Conservation (phyloP, 2,113 vertebrate genomes). For the Podarcis raffonei region DNA sequence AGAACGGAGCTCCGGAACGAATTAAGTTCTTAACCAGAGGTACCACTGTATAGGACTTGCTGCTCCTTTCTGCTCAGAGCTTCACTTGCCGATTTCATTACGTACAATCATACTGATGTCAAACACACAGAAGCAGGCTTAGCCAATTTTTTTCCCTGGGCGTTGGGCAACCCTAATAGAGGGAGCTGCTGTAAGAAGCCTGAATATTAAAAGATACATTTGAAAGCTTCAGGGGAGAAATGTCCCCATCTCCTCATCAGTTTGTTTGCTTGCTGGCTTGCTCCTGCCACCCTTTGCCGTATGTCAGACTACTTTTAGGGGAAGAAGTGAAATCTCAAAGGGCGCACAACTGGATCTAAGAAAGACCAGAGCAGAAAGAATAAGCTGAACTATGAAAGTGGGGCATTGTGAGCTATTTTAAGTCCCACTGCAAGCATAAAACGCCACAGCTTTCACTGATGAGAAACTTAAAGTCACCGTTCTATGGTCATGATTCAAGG, state of each 20-base stretch:
- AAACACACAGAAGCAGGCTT: background rate
- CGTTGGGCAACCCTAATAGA: background rate
- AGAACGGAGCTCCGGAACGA: too few relatives aligned
- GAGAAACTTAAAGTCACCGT: conserved; percentile 54
- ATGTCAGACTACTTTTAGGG: conserved; percentile 31
- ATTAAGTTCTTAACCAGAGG: too few relatives aligned
- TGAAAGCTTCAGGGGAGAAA: conserved; percentile 14
- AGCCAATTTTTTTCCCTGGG: too few relatives aligned
- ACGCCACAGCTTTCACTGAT: conserved; percentile 38
- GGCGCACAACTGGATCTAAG: conserved; percentile 55
- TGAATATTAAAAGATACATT: conserved; percentile 46
- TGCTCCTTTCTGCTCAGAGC: background rate
- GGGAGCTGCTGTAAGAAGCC: conserved; percentile 10
- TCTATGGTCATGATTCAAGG: conserved; percentile 45
- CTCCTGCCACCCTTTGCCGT: background rate
- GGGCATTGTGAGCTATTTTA: conserved; percentile 50
- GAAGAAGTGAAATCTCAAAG: background rate
- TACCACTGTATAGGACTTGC: too few relatives aligned
- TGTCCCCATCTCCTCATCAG: conserved; percentile 29
- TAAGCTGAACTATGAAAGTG: conserved; percentile 66
- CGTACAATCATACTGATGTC: background rate
- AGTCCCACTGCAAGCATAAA: conserved; percentile 53
- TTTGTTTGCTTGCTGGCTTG: conserved; percentile 3
- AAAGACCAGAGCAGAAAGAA: conserved; percentile 66
- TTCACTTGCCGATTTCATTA: background rate